Evolutionary conservation across 2,797 vertebrate species (phyloP).

Genomic region (Cuculus canorus): DNA sequence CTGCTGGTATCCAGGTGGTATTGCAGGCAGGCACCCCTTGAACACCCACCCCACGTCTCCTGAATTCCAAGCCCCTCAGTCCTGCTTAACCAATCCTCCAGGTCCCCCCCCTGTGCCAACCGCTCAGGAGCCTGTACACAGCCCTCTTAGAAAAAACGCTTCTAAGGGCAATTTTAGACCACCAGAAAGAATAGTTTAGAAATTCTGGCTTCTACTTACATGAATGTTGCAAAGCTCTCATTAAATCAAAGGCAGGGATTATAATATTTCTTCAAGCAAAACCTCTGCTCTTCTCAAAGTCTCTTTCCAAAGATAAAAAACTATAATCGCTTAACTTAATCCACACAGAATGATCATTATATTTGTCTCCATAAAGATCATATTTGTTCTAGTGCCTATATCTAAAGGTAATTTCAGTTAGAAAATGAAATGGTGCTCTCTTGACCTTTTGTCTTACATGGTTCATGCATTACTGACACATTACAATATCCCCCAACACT

Average conservation of each 20-base stretch:
- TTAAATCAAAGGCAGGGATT: constrained; percentile 41
- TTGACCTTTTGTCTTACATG: constrained; percentile 66
- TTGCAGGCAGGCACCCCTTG: accelerated
- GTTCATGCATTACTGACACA: constrained; percentile 50
- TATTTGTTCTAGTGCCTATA: constrained; percentile 60
- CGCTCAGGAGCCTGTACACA: background rate
- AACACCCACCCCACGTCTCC: accelerated
- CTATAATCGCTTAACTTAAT: constrained; percentile 49
- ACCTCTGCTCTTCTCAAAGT: constrained; percentile 9
- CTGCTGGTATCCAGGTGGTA: background rate
- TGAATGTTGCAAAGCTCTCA: background rate
- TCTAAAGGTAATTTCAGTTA: constrained; percentile 67
- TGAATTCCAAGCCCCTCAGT: background rate
- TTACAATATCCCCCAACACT: constrained; percentile 34
- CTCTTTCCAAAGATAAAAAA: constrained; percentile 36
- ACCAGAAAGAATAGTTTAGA: constrained; percentile 8
- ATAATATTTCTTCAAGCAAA: constrained; percentile 45
- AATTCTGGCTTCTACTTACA: background rate
- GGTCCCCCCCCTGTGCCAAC: background rate
- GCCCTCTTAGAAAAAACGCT: background rate
- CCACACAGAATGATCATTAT: constrained; percentile 31
- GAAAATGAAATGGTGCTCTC: constrained; percentile 64
- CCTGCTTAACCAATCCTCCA: background rate
- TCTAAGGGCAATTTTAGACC: background rate
- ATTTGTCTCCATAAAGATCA: constrained; percentile 22